Percentiles rank a stretch among this genome's conserved stretches.
Conservation (phyloP, 2,888 invertebrate genomes). For the Antheraea assamensis region DNA sequence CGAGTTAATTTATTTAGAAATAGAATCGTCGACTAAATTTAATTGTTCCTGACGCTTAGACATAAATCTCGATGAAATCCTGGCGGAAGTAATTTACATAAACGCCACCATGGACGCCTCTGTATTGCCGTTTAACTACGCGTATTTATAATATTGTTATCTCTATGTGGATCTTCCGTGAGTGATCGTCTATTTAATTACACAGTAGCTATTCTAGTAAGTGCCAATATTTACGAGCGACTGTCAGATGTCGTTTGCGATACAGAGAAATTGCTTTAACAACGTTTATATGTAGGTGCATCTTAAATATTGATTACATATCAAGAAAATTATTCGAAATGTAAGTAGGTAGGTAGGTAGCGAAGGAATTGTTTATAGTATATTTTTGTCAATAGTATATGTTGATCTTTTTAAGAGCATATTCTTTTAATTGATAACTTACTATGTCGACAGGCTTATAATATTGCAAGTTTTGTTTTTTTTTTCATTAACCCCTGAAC, state of each 20-base stretch:
- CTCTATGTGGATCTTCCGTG: conserved; percentile 27
- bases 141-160: conserved; percentile 44
- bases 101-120: conserved; percentile 59
- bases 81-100: conserved; percentile 77
- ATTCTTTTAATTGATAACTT: too few species aligned
- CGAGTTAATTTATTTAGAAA: conserved; percentile 69
- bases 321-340: background rate
- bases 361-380: too few species aligned
- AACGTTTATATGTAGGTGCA: background rate
- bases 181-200: conserved; percentile 20
- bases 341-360: too few species aligned
- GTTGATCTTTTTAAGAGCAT: too few species aligned
- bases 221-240: conserved; percentile 1
- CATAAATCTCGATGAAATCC: conserved; percentile 75
- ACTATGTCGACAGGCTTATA: too few species aligned
- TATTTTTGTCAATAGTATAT: too few species aligned
- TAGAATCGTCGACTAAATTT: conserved; percentile 70
- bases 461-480: too few species aligned
- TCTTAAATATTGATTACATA: background rate
- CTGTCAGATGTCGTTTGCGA: background rate
- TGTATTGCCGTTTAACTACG: conserved; percentile 55
- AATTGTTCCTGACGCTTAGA: conserved; percentile 73
- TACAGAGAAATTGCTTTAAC: background rate
- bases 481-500: too few species aligned
- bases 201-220: conserved; percentile 5